These are phyloP conservation scores for Muschampia plurimacula DNA, from an alignment of 2,888 invertebrate species.

Conservation along the genomic window DNA sequence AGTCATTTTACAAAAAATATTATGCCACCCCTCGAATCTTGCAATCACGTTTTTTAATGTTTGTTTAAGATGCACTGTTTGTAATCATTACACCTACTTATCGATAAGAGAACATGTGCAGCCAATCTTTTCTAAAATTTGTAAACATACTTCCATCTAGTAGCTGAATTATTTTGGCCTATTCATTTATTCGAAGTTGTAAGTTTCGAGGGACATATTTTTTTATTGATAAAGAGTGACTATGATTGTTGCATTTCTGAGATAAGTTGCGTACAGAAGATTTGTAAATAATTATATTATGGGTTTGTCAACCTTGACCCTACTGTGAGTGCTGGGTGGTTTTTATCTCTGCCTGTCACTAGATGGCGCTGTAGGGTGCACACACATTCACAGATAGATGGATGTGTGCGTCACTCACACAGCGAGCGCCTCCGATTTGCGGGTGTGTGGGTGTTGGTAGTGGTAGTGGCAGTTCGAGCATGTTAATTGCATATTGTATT, in stretches of 20 bases:
- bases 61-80: slow-evolving; percentile 68
- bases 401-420: slow-evolving; percentile 70
- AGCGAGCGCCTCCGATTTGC: slow-evolving; percentile 43
- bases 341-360: slow-evolving; percentile 60
- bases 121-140: slow-evolving; percentile 74
- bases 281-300: slow-evolving; percentile 72
- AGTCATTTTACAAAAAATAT: background rate
- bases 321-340: slow-evolving; percentile 48
- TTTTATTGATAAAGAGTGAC: slow-evolving; percentile 27
- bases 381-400: slow-evolving; percentile 51
- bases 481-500: slow-evolving; percentile 43
- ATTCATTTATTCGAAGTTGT: slow-evolving; percentile 6
- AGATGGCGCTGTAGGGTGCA: slow-evolving; percentile 72
- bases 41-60: slow-evolving; percentile 68
- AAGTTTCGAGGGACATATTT: slow-evolving; percentile 45
- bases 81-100: slow-evolving; percentile 74
- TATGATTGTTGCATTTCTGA: slow-evolving; percentile 38
- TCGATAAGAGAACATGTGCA: slow-evolving; percentile 63
- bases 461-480: slow-evolving; percentile 45
- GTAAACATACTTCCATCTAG: slow-evolving; percentile 64
- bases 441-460: slow-evolving; percentile 56
- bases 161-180: background rate
- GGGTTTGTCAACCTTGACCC: slow-evolving; percentile 82
- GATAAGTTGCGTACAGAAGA: slow-evolving; percentile 51
- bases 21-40: slow-evolving; percentile 51